Base-by-base conservation (phyloP, 2,797 vertebrate species). In the Mareca strepera region DNA sequence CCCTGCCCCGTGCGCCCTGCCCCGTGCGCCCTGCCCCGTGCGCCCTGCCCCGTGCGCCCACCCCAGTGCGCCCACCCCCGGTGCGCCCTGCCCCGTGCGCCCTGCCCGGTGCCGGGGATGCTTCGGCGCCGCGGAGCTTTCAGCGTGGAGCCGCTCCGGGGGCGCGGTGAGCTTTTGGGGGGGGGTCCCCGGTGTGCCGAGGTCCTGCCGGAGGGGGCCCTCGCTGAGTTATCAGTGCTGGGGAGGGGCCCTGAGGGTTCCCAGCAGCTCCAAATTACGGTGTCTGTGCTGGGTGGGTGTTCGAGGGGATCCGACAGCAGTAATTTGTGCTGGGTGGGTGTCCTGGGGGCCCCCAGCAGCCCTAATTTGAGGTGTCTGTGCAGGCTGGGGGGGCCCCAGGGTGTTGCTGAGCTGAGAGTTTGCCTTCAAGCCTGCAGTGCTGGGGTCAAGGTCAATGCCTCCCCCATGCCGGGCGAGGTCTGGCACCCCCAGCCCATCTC, bases 51-150 rank as follows among this genome's bases (percentile, higher is more conserved):
- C 35, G 9, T 23, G 53, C 53, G 29, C 53, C 53, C 15, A 37
- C 53, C 56, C n/a, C 20, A 14, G 58, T 35, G 56, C 17, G 37
- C n/a, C 31, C 39, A 17, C 28, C 53, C 56, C 56, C 20, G 22
- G 58, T 35, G 56, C 17, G 37, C n/a, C 2, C 14, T 5, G 25
- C 33, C 41, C 39, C 14, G 43, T 44, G 43, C 43, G 43, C 43
- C 16, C 43, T 9, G 43, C 43, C 17, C 44, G 41, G 48, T 50
- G 48, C 64, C 52, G 39, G 77, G 55, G 85, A 95, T 95, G 94
- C 90, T 74, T 37, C 82, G 74, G 16, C 66, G 88, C 18, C 46
- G 93, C 46, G 82, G 93, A 78, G 67, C 70, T 62, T 94, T 94
- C 88, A 37, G 41, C 12, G 33, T 87, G 88, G 85, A 22, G 75